Conservation (phyloP, 2,888 invertebrate genomes). For the Sphinx pinastri region DNA sequence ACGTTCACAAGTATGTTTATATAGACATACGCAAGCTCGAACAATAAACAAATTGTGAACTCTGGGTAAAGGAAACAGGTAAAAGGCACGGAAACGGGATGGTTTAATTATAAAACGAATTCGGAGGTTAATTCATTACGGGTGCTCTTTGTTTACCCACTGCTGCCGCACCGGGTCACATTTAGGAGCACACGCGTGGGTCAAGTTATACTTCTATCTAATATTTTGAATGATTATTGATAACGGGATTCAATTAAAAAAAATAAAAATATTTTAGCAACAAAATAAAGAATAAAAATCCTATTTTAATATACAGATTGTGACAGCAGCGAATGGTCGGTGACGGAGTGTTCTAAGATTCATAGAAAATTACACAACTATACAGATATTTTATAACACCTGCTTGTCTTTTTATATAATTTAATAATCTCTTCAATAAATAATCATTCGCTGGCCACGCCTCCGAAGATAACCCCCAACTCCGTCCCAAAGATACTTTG, state of each 20-base stretch:
- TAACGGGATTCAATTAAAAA: neutral
- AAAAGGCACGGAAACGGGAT: neutral
- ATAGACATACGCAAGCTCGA: neutral
- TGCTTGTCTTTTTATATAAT: no score
- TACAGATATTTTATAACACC: no score
- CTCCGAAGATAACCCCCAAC: neutral
- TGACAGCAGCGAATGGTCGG: neutral
- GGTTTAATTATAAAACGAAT: conserved; percentile 8
- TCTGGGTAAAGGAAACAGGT: neutral
- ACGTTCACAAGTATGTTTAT: no score
- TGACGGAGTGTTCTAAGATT: no score
- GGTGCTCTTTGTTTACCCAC: conserved; percentile 2
- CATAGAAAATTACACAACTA: no score
- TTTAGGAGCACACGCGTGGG: neutral
- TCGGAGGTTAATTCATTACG: conserved; percentile 20
- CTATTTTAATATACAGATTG: neutral
- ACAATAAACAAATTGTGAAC: neutral
- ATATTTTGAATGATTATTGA: neutral
- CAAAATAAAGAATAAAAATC: no score
- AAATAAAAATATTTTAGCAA: no score
- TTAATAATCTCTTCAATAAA: neutral
- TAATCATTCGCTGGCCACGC: neutral
- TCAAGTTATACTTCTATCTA: neutral
- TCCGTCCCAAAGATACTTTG: neutral
- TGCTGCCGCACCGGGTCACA: no score